phyloP scores from a whole-genome alignment of 53 echinoderm and acorn worm species.

The Zoroaster sp. region DNA sequence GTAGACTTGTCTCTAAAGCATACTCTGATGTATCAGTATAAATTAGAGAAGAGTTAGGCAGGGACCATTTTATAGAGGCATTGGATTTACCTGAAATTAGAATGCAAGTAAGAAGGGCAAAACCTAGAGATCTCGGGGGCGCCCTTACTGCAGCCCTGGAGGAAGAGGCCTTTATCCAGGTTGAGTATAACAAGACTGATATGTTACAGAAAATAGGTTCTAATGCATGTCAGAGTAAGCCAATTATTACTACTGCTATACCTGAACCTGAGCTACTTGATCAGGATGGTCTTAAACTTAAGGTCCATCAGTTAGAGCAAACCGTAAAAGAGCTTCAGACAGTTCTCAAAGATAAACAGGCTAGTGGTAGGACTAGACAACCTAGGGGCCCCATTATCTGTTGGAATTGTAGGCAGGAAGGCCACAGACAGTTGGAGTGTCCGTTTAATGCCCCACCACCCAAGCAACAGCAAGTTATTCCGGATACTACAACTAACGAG shows the following conservation, averaged over 20 bases:
- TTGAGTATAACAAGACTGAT: no score
- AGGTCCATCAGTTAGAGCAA: background rate
- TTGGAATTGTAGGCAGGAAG: conserved; percentile 9
- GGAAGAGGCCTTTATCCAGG: no score
- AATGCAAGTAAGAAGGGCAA: no score
- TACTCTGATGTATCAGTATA: no score
- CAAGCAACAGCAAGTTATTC: no score
- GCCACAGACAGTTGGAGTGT: conserved; percentile 17
- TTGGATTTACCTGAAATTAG: no score
- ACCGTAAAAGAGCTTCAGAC: background rate
- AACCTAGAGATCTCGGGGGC: no score
- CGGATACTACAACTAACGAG: background rate
- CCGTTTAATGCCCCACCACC: background rate
- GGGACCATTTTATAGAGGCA: no score
- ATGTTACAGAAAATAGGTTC: no score
- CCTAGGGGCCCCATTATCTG: background rate
- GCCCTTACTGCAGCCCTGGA: no score
- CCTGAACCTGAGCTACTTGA: background rate
- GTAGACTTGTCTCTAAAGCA: no score
- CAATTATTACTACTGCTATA: background rate
- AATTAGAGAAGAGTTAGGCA: no score
- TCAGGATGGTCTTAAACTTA: background rate
- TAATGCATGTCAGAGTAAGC: background rate
- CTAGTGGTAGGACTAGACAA: background rate
- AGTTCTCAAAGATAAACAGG: background rate